Evolutionary conservation across 1,140 invertebrate genomes (phyloP), one percentile per base, ranked within the genome.

Genomic region (Neodiprion virginianus): DNA sequence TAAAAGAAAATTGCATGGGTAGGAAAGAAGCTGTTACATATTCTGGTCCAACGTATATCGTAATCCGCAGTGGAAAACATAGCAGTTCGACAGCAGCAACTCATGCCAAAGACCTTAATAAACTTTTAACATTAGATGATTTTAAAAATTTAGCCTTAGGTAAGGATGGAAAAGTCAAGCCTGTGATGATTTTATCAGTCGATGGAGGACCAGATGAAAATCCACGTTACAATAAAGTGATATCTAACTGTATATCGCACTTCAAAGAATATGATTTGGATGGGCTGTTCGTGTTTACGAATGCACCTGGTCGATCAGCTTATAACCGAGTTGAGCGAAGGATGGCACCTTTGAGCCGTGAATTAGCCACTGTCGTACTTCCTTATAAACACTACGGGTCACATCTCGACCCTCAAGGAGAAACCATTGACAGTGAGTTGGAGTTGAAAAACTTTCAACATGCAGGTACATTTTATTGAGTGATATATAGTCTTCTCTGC

Each of bases 181-280:
- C 86, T 67, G 79, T 88, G 76, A 48, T 88, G 75, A 72, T 87
- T 8, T 82, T 88, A 78, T 79, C 82, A 67, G 71, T 73, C 76
- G 85, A 88, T 78, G 82, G 84, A 65, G 82, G 86, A 28, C 85
- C 85, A 12, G 85, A 89, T 76, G 83, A 87, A 81, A 87, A 86
- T 72, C 87, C 87, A 50, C 17, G 17, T 17, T 75, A 40, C 49
- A 11, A 10, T 12, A 75, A 74, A 28, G 14, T 65, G 21, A 74
- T 75, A 74, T 74, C 68, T 1, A 78, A 74, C 21, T 73, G 75
- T 72, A 10, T 86, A 75, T 2, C 74, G 65, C 21, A 84, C 83
- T 74, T 70, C 79, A 69, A 75, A 48, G 71, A 79, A 68, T 74
- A 79, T 72, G 79, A 88, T 17, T 75, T 88, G 23, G 88, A 89